phyloP scores from a whole-genome alignment of 2,888 invertebrate genomes.

The Petrophora chlorosata region DNA sequence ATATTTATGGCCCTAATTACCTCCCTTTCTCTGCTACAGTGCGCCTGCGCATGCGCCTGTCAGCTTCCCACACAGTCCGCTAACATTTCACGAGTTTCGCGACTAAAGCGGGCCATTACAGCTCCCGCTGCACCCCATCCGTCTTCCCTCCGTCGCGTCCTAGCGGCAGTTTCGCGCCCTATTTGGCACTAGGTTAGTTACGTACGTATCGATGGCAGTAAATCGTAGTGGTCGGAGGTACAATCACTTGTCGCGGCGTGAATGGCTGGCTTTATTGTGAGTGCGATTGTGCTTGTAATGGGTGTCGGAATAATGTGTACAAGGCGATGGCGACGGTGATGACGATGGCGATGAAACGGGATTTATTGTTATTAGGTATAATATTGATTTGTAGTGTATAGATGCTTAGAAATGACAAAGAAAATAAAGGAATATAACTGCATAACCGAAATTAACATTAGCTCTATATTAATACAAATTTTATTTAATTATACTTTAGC shows the following conservation, averaged over 20 bases:
- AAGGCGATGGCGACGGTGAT: conserved; percentile 15
- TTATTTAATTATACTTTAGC: too few species aligned
- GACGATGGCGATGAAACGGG: conserved; percentile 14
- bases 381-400: too few species aligned
- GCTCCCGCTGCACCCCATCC: conserved; percentile 42
- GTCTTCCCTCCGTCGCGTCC: conserved; percentile 39
- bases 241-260: conserved; percentile 47
- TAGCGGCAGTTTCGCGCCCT: conserved; percentile 37
- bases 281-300: conserved; percentile 25
- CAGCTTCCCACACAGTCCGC: conserved; percentile 49
- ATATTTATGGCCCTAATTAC: conserved; percentile 31
- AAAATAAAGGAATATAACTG: too few species aligned
- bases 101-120: conserved; percentile 47
- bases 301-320: conserved; percentile 25
- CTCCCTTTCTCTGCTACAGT: neutral
- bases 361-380: conserved; percentile 32
- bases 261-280: conserved; percentile 50
- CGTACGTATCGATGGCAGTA: conserved; percentile 51
- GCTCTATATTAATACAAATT: too few species aligned
- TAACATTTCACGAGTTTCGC: conserved; percentile 45
- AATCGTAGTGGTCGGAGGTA: conserved; percentile 36
- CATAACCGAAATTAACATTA: too few species aligned
- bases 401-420: too few species aligned
- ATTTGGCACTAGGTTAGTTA: conserved; percentile 49
- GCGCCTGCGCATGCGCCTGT: neutral